phyloP scores from a whole-genome alignment of 2,113 vertebrate genomes.

The Monopterus albus region DNA sequence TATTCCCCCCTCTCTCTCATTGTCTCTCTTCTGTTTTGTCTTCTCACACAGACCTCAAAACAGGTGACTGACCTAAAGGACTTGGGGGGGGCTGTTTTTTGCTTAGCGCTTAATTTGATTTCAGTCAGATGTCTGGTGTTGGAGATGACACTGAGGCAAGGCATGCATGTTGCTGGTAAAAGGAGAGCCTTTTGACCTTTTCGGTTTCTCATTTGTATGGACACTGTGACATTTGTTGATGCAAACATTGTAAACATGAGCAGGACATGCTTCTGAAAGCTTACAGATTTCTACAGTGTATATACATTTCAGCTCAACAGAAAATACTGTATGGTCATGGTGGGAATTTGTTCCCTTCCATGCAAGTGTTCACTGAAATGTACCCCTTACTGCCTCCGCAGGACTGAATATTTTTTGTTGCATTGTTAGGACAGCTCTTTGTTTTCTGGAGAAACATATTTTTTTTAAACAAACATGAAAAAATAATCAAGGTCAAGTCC shows the following conservation, averaged over 20 bases:
- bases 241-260: slow-evolving; percentile 1
- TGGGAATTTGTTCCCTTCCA: no score
- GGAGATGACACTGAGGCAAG: not conserved
- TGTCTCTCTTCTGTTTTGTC: slow-evolving; percentile 34
- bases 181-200: slow-evolving; percentile 27
- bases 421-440: no score
- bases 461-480: no score
- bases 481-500: no score
- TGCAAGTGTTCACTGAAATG: no score
- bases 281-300: not conserved
- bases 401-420: no score
- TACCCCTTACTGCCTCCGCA: no score
- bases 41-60: slow-evolving; percentile 40
- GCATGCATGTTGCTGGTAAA: slow-evolving; percentile 9
- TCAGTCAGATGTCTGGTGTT: slow-evolving; percentile 8
- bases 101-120: slow-evolving; percentile 38
- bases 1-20: slow-evolving; percentile 21
- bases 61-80: slow-evolving; percentile 47
- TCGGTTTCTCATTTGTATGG: slow-evolving; percentile 10
- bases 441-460: no score
- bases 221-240: slow-evolving; percentile 2
- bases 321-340: no score
- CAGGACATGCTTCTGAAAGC: not conserved
- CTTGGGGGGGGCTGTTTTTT: slow-evolving; percentile 8
- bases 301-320: not conserved